A percentile compares a stretch with the other conserved stretches of the same genome.
Conservation (phyloP, 2,797 vertebrate genomes). For the Fratercula arctica region DNA sequence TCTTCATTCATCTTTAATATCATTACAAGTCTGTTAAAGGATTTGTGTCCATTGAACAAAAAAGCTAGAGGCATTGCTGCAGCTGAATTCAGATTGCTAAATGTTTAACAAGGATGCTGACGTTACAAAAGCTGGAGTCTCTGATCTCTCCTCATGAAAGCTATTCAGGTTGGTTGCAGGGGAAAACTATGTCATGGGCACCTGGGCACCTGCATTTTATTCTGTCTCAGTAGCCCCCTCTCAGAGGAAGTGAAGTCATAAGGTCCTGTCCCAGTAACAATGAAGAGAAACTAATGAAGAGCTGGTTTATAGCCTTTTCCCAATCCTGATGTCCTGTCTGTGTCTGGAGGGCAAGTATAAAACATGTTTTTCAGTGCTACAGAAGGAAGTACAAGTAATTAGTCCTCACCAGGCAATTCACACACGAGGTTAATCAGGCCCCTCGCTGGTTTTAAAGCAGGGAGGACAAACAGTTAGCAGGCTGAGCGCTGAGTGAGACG, state of each 20-base stretch:
- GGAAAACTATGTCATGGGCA: conserved; percentile 66
- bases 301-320: conserved; percentile 76
- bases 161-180: conserved; percentile 41
- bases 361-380: conserved; percentile 73
- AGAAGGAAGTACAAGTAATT: conserved; percentile 78
- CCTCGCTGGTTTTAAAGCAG: conserved; percentile 47
- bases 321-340: conserved; percentile 72
- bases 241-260: conserved; percentile 74
- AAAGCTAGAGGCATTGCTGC: conserved; percentile 42
- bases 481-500: neutral
- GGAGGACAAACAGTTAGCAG: conserved; percentile 61
- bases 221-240: conserved; percentile 53
- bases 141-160: conserved; percentile 62
- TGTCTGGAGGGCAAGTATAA: conserved; percentile 68
- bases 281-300: conserved; percentile 74
- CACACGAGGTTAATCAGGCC: conserved; percentile 60
- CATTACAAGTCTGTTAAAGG: conserved; percentile 55
- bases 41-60: conserved; percentile 46
- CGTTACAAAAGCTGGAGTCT: conserved; percentile 51
- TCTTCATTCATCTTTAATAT: conserved; percentile 64
- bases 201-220: conserved; percentile 71
- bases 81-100: conserved; percentile 48
- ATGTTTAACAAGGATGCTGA: conserved; percentile 46
- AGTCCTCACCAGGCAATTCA: conserved; percentile 64
- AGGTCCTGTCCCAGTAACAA: conserved; percentile 75